Evolutionary conservation across 1,140 invertebrate species (phyloP).

Genomic region (Bombyx mandarina): DNA sequence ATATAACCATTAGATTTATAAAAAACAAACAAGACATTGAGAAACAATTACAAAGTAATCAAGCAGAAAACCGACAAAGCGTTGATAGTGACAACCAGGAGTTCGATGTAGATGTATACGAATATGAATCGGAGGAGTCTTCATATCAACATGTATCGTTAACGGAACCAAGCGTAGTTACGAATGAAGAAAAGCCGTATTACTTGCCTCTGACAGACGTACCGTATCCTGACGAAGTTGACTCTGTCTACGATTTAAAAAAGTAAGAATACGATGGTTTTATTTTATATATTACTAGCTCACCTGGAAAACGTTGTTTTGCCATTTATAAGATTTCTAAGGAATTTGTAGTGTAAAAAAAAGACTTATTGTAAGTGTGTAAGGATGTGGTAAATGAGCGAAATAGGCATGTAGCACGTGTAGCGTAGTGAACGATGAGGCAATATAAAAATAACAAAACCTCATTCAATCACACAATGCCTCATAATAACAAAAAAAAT

Average conservation of each 20-base stretch:
- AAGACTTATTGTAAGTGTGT: no score
- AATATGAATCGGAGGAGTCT: constrained; percentile 34
- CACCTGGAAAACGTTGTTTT: no score
- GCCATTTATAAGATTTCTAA: no score
- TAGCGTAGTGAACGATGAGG: no score
- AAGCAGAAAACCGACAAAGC: constrained; percentile 12
- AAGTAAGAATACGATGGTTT: constrained; percentile 23
- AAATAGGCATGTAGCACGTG: no score
- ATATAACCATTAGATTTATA: constrained; percentile 28
- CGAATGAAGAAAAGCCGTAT: constrained; percentile 32
- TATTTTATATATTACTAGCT: no score
- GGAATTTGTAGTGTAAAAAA: no score
- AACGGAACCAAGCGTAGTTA: constrained; percentile 17
- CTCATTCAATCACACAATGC: no score
- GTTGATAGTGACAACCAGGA: constrained; percentile 30
- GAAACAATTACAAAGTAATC: constrained; percentile 26
- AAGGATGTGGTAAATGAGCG: no score
- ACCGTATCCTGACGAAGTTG: constrained; percentile 43
- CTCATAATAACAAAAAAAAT: no score
- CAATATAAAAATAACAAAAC: no score
- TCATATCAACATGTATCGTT: constrained; percentile 25
- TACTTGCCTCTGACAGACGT: constrained; percentile 50
- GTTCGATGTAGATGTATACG: constrained; percentile 42
- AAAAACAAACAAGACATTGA: constrained; percentile 48
- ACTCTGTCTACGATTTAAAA: constrained; percentile 50